phyloP scores from a whole-genome alignment of 2,888 invertebrate genomes.

The Aspidiotus rigidus region DNA sequence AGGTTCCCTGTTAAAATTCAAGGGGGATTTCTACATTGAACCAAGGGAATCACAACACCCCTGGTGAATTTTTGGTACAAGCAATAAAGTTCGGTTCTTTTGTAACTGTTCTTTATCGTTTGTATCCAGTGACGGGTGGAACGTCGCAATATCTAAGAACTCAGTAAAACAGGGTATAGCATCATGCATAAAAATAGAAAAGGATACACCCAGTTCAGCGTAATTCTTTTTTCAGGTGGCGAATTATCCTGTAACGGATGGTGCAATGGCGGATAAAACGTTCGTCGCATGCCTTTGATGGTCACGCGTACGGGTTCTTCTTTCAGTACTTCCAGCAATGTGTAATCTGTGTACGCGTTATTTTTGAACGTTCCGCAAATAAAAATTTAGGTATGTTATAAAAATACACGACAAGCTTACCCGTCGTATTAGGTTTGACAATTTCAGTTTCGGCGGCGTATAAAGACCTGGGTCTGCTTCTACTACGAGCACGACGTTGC shows the following conservation, averaged over 20 bases:
- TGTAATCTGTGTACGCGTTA: constrained; percentile 54
- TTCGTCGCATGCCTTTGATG: constrained; percentile 69
- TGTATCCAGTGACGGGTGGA: no score
- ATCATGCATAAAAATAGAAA: constrained; percentile 37
- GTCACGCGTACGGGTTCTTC: constrained; percentile 77
- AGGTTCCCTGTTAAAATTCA: no score
- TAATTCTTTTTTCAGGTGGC: constrained; percentile 78
- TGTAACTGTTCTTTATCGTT: no score
- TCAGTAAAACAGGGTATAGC: no score
- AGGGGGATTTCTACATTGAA: no score
- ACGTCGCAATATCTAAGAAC: no score
- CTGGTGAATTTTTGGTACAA: no score
- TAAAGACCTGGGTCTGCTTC: constrained; percentile 72
- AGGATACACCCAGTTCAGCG: constrained; percentile 89
- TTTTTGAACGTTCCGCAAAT: background rate
- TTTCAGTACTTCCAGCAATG: constrained; percentile 71
- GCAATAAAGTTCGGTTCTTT: no score
- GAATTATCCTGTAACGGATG: constrained; percentile 74
- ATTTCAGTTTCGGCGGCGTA: constrained; percentile 68
- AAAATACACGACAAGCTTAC: constrained; percentile 5
- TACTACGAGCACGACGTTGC: constrained; percentile 63
- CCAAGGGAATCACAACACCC: no score
- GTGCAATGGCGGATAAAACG: constrained; percentile 79
- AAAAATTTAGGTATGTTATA: background rate
- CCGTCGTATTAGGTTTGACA: constrained; percentile 32